A percentile compares a stretch with the other conserved stretches of the same genome.
These are phyloP conservation scores for Menidia beryllina DNA, from an alignment of 2,113 vertebrate species.

Conservation along the genomic window DNA sequence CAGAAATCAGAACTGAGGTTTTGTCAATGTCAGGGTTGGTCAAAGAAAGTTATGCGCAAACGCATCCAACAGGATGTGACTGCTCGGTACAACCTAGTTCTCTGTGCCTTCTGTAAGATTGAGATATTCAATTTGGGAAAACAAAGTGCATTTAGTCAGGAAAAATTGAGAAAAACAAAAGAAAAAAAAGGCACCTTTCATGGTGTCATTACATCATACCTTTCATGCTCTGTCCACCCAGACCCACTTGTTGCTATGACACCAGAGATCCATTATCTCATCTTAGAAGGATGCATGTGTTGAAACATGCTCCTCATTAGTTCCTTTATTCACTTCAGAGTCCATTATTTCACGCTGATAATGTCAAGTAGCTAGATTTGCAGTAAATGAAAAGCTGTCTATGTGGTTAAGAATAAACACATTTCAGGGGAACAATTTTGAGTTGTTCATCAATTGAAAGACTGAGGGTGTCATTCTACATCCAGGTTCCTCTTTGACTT, in stretches of 20 bases:
- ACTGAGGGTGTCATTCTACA: neutral
- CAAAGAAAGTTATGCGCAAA: no score
- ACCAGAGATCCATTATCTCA: conserved; percentile 13
- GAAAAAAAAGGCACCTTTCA: no score
- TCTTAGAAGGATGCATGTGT: neutral
- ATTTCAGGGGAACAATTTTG: neutral
- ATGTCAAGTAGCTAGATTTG: neutral
- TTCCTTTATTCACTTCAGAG: conserved; percentile 4
- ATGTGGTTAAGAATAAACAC: neutral
- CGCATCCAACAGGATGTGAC: neutral
- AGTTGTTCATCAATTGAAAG: neutral
- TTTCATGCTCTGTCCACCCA: neutral
- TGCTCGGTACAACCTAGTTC: neutral
- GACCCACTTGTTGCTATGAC: conserved; percentile 59
- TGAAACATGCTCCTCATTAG: conserved; percentile 6
- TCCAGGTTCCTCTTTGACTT: neutral
- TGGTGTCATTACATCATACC: neutral
- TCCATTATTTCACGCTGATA: neutral
- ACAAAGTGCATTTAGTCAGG: neutral
- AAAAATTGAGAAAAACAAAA: neutral
- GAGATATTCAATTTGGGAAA: neutral
- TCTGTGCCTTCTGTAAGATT: neutral
- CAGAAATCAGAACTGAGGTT: no score
- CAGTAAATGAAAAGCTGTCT: neutral
- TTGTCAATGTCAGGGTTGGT: no score